These are phyloP conservation scores for Tanytarsus gracilentus DNA, from an alignment of 2,888 invertebrate species.

Conservation along the genomic window DNA sequence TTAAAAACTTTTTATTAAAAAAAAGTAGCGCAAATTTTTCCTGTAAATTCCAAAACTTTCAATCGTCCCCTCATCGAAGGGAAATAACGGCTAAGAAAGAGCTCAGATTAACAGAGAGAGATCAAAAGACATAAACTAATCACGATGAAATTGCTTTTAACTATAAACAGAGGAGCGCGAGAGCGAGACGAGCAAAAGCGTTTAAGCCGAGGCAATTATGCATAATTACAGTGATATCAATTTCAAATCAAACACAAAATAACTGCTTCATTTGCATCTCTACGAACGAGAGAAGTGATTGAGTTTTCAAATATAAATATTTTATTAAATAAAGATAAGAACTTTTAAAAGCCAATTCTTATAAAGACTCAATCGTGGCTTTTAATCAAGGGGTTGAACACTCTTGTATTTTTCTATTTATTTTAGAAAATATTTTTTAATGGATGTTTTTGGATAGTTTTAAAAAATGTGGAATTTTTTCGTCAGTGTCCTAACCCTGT, in stretches of 20 bases:
- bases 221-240: conserved; percentile 26
- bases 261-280: conserved; percentile 24
- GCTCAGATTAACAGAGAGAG: neutral
- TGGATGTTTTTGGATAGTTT: too few species aligned
- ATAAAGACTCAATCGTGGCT: neutral
- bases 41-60: too few species aligned
- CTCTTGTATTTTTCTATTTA: too few species aligned
- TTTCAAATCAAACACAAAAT: conserved; percentile 25
- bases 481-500: neutral
- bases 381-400: neutral
- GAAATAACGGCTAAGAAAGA: neutral
- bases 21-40: too few species aligned
- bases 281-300: conserved; percentile 4
- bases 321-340: conserved; percentile 23
- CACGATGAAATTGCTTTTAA: conserved; percentile 15
- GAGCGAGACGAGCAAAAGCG: conserved; percentile 4
- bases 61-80: neutral
- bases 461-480: neutral
- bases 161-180: conserved; percentile 6
- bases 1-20: too few species aligned
- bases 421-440: too few species aligned
- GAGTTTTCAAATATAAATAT: conserved; percentile 26
- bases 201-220: conserved; percentile 16
- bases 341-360: conserved; percentile 16
- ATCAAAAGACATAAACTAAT: conserved; percentile 19